Conservation (phyloP, 2,888 invertebrate genomes). For the Ichneumoninae sp. region DNA sequence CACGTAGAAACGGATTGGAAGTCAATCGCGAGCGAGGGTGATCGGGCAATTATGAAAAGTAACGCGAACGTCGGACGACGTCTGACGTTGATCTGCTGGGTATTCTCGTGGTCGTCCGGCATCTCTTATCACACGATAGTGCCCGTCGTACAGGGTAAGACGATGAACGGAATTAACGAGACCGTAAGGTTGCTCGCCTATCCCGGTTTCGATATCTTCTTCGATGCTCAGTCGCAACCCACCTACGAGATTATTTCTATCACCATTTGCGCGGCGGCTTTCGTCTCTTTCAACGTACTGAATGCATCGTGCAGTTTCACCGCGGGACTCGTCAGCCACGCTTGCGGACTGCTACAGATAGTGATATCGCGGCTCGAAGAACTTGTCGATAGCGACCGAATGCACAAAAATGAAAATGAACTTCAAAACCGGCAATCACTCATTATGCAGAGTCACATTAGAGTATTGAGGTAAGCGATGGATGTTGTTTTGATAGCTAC, state of each 20-base stretch:
- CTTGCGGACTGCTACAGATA: constrained; percentile 73
- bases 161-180: constrained; percentile 30
- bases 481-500: neutral
- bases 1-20: constrained; percentile 69
- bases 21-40: constrained; percentile 17
- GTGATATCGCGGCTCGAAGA: constrained; percentile 66
- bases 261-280: constrained; percentile 70
- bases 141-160: constrained; percentile 51
- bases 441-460: constrained; percentile 29
- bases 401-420: neutral
- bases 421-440: neutral
- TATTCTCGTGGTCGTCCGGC: neutral
- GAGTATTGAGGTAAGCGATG: constrained; percentile 1
- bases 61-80: constrained; percentile 68
- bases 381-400: constrained; percentile 47
- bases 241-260: constrained; percentile 67
- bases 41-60: constrained; percentile 69
- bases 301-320: constrained; percentile 67
- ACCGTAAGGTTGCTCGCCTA: constrained; percentile 45
- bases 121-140: neutral
- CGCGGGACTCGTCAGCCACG: constrained; percentile 70
- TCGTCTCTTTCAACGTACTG: constrained; percentile 30
- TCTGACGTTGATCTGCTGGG: constrained; percentile 63
- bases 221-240: constrained; percentile 65
- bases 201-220: constrained; percentile 63